Conservation (phyloP, 1,140 invertebrate species). For the Leptopilina boulardi region DNA sequence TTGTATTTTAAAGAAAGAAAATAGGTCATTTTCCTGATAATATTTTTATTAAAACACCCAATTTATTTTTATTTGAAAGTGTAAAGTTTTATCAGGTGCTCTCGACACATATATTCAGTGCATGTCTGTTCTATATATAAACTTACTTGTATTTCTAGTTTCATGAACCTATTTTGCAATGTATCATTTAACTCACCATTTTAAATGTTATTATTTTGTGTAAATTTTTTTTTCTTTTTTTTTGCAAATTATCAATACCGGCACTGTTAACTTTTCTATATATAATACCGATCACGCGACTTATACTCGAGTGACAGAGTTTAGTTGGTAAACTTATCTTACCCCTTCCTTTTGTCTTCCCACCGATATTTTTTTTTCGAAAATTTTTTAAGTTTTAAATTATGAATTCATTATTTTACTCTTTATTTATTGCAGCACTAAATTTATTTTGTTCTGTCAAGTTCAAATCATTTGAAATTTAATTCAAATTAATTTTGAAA, state of each 20-base stretch:
- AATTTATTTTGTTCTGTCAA: no score
- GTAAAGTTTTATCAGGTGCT: slow-evolving; percentile 8
- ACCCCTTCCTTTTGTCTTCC: neutral
- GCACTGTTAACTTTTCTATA: neutral
- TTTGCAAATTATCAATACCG: neutral
- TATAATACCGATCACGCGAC: slow-evolving; percentile 7
- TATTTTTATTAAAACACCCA: neutral
- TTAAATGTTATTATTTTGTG: neutral
- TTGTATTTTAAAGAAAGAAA: neutral
- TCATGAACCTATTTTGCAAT: slow-evolving; percentile 1
- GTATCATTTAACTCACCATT: slow-evolving; percentile 7
- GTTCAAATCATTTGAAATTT: no score
- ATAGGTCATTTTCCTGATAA: neutral
- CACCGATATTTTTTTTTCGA: neutral
- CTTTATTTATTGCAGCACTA: no score
- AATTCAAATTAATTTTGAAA: no score
- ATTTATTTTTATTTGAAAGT: slow-evolving; percentile 10
- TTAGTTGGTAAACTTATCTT: neutral
- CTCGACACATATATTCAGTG: slow-evolving; percentile 12
- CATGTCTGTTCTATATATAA: slow-evolving; percentile 14
- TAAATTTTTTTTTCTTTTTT: no score
- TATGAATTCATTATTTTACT: neutral
- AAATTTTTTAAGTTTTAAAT: neutral
- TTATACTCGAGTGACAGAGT: neutral
- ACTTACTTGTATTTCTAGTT: slow-evolving; percentile 1